A percentile compares a stretch with the other conserved stretches of the same genome.
phyloP scores from a whole-genome alignment of 2,113 vertebrate species.

The Spea bombifrons region DNA sequence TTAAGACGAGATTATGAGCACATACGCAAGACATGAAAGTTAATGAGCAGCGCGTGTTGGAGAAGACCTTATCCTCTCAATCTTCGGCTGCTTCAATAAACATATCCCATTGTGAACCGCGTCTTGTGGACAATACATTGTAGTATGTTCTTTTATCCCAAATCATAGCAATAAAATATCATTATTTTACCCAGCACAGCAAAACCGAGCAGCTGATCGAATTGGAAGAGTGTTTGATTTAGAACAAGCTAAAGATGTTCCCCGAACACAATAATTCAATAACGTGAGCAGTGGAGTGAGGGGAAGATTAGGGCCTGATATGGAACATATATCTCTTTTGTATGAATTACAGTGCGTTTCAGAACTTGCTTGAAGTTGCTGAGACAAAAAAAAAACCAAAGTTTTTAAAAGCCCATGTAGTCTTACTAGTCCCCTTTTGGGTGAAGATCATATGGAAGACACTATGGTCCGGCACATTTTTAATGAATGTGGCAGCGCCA shows the following conservation, averaged over 20 bases:
- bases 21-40: slow-evolving; percentile 7
- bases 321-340: too few relatives aligned
- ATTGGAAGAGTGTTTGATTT: not conserved
- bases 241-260: not conserved
- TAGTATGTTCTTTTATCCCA: not conserved
- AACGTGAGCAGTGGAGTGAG: too few relatives aligned
- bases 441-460: too few relatives aligned
- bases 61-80: not conserved
- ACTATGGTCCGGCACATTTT: too few relatives aligned
- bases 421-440: too few relatives aligned
- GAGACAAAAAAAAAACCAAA: too few relatives aligned
- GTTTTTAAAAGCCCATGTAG: too few relatives aligned
- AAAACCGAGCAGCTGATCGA: not conserved
- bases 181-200: not conserved
- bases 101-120: not conserved
- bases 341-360: too few relatives aligned
- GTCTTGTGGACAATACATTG: not conserved
- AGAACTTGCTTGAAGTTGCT: too few relatives aligned
- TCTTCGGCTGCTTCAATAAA: not conserved
- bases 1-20: slow-evolving; percentile 19
- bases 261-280: not conserved
- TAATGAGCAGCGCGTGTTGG: not conserved
- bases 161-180: not conserved
- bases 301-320: too few relatives aligned
- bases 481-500: too few relatives aligned